These are phyloP conservation scores for Meloidogyne chitwoodi DNA, from an alignment of 1,140 invertebrate species.

Conservation along the genomic window DNA sequence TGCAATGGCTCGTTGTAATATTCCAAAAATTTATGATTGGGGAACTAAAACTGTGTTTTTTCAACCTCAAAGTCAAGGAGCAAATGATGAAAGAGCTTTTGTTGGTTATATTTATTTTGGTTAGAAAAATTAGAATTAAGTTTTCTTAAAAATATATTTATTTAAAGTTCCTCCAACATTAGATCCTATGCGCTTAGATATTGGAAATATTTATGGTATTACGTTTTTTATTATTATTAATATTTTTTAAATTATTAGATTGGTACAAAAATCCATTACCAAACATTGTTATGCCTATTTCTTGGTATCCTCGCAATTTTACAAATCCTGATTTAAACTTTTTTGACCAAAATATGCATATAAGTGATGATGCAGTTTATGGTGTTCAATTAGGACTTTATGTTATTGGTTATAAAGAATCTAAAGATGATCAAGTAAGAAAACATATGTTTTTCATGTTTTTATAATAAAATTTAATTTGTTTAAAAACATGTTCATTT, in stretches of 20 bases:
- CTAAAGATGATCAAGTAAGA: slow-evolving; percentile 52
- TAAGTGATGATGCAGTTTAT: slow-evolving; percentile 54
- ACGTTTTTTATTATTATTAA: no score
- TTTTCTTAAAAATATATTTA: neutral
- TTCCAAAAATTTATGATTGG: slow-evolving; percentile 60
- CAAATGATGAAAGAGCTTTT: slow-evolving; percentile 59
- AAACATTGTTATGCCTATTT: slow-evolving; percentile 47
- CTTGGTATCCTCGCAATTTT: slow-evolving; percentile 58
- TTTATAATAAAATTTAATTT: neutral
- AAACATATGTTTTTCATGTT: neutral
- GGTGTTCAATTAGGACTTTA: slow-evolving; percentile 56
- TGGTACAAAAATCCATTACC: slow-evolving; percentile 60
- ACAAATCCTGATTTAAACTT: slow-evolving; percentile 57
- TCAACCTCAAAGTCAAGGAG: slow-evolving; percentile 59
- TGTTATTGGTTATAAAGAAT: slow-evolving; percentile 59
- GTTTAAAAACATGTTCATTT: slow-evolving; percentile 4
- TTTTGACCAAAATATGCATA: slow-evolving; percentile 41
- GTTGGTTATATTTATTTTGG: slow-evolving; percentile 59
- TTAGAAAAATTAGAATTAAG: slow-evolving; percentile 5
- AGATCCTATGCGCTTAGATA: slow-evolving; percentile 60
- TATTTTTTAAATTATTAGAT: neutral
- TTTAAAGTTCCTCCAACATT: slow-evolving; percentile 56
- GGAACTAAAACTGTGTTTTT: slow-evolving; percentile 60
- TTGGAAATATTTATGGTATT: slow-evolving; percentile 59
- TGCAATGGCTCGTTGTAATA: slow-evolving; percentile 52